Evolutionary conservation across 2,113 vertebrate species (phyloP).

Genomic region (Peromyscus maniculatus): DNA sequence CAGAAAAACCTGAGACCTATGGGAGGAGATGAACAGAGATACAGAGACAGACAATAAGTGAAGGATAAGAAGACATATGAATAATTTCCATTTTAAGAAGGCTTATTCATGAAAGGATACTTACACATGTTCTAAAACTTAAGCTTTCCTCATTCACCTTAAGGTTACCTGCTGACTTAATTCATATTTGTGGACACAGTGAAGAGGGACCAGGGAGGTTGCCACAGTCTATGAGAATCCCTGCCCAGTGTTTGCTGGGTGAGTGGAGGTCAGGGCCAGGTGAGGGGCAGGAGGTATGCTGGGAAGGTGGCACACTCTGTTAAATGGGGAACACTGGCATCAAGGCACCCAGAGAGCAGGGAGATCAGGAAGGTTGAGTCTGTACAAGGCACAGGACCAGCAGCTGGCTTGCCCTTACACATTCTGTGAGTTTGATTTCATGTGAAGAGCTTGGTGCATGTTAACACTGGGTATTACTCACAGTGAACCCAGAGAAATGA

Average conservation of each 20-base stretch:
- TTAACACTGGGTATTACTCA: not conserved
- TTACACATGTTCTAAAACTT: fast-evolving
- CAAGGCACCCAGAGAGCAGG: not conserved
- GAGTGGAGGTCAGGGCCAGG: too few species aligned
- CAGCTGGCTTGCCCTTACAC: not conserved
- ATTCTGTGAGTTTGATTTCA: too few species aligned
- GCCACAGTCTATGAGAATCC: fast-evolving
- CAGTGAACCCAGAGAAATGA: too few species aligned
- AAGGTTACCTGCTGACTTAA: not conserved
- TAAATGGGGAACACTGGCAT: too few species aligned
- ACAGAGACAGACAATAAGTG: not conserved
- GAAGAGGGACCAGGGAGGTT: fast-evolving
- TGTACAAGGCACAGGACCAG: fast-evolving
- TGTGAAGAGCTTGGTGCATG: not conserved
- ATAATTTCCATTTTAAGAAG: not conserved
- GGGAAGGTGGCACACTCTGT: too few species aligned
- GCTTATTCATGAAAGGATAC: fast-evolving
- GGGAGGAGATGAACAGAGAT: not conserved
- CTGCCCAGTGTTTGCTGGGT: too few species aligned
- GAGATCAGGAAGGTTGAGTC: fast-evolving
- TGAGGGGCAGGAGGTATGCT: not conserved
- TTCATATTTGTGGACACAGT: not conserved
- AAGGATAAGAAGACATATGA: not conserved
- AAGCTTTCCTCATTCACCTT: not conserved
- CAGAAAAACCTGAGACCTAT: not conserved